These are phyloP conservation scores for Smithornis capensis DNA, from an alignment of 2,113 vertebrate genomes.

Conservation along the genomic window DNA sequence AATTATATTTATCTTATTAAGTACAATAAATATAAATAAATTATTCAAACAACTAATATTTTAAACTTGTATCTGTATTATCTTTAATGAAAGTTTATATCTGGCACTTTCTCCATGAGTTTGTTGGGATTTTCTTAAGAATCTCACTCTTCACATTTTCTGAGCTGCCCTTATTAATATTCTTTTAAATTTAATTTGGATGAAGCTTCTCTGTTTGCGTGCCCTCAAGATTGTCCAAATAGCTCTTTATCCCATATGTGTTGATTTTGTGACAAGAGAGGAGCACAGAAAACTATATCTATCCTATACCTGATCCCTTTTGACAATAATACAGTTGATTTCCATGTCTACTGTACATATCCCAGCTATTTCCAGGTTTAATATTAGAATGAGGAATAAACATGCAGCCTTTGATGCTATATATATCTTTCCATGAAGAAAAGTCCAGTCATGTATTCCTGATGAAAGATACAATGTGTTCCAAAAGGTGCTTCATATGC, in stretches of 20 bases:
- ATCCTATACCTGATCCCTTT: background rate
- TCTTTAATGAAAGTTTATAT: background rate
- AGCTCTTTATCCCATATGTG: background rate
- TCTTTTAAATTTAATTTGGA: background rate
- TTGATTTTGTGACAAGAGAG: background rate
- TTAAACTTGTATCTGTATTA: background rate
- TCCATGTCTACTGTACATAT: background rate
- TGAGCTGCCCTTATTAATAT: background rate
- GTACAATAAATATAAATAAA: background rate
- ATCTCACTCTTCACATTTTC: background rate
- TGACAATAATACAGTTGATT: background rate
- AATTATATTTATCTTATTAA: background rate
- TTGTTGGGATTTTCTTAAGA: background rate
- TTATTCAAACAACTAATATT: background rate
- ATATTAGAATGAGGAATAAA: background rate
- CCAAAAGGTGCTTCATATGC: background rate
- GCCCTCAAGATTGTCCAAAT: background rate
- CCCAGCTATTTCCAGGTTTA: background rate
- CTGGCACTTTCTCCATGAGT: background rate
- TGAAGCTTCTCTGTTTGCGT: background rate
- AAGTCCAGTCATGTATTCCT: background rate
- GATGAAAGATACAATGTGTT: background rate
- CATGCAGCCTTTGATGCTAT: background rate
- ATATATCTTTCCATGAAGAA: background rate
- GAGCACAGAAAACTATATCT: background rate